Evolutionary conservation across 92 coral and sea anemone genomes (phyloP).

Genomic region (Porites rus): DNA sequence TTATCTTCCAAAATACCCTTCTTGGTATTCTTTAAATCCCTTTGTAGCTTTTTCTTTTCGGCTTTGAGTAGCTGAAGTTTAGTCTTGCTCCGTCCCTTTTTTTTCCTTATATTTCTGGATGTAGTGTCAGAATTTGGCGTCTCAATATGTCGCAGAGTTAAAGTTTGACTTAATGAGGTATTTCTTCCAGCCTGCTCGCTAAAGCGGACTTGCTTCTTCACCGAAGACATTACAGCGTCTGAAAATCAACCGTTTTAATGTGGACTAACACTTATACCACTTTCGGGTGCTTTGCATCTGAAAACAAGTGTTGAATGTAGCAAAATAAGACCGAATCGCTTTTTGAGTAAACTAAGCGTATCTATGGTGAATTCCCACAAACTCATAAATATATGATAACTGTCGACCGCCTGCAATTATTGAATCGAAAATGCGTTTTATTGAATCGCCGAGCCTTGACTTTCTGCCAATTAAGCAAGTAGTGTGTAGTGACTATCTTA

Average conservation of each 20-base stretch:
- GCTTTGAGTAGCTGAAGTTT: conserved; percentile 70
- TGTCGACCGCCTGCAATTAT: conserved; percentile 12
- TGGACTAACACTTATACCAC: not conserved
- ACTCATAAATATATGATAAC: conserved; percentile 44
- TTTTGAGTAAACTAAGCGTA: conserved; percentile 41
- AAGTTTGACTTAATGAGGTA: conserved; percentile 4
- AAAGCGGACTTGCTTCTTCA: conserved; percentile 66
- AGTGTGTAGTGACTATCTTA: conserved; percentile 2
- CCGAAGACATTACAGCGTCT: conserved; percentile 20
- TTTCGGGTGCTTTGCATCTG: not conserved
- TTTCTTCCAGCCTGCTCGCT: conserved; percentile 27
- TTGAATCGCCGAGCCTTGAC: not conserved
- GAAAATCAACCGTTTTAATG: not conserved
- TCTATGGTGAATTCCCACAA: conserved; percentile 38
- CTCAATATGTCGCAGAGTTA: conserved; percentile 22
- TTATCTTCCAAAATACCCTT: conserved; percentile 74
- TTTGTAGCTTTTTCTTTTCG: conserved; percentile 63
- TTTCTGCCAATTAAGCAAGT: conserved; percentile 16
- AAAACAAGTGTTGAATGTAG: not conserved
- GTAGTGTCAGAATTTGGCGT: conserved; percentile 10
- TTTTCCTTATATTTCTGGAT: conserved; percentile 1
- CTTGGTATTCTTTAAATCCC: conserved; percentile 71
- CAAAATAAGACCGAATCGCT: not conserved
- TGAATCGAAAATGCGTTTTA: not conserved
- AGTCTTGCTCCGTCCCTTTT: conserved; percentile 51